Evolutionary conservation across 2,797 vertebrate genomes (phyloP).

Genomic region (Sarcophilus harrisii): DNA sequence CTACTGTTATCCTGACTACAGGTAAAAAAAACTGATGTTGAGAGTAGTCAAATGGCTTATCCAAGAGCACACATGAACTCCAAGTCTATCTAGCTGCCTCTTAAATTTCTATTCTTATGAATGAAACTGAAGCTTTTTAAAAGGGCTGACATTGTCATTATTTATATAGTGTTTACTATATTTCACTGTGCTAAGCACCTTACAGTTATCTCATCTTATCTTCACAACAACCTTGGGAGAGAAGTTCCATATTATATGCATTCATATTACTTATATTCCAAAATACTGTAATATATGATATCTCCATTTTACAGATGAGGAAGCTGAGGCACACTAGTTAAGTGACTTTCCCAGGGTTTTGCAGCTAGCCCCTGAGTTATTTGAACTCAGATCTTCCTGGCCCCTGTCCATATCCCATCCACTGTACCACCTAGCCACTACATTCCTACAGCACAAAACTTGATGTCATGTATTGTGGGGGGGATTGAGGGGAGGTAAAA

Average conservation of each 20-base stretch:
- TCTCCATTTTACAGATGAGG: neutral
- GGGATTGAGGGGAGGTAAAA: neutral
- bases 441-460: neutral
- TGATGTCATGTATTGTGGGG: neutral
- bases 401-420: neutral
- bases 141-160: fast-evolving
- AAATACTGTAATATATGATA: neutral
- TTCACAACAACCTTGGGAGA: neutral
- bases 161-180: neutral
- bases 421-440: neutral
- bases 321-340: neutral
- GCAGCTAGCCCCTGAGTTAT: neutral
- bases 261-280: no score
- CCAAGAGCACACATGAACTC: neutral
- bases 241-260: neutral
- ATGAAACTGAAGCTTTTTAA: neutral
- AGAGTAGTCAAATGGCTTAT: neutral
- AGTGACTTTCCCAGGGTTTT: neutral
- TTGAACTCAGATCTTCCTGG: neutral
- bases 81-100: neutral
- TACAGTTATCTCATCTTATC: neutral
- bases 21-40: neutral
- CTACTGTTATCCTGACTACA: neutral
- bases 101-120: neutral
- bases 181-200: neutral